phyloP scores from a whole-genome alignment of 2,888 invertebrate species.

The Chalcosyrphus nemorum region DNA sequence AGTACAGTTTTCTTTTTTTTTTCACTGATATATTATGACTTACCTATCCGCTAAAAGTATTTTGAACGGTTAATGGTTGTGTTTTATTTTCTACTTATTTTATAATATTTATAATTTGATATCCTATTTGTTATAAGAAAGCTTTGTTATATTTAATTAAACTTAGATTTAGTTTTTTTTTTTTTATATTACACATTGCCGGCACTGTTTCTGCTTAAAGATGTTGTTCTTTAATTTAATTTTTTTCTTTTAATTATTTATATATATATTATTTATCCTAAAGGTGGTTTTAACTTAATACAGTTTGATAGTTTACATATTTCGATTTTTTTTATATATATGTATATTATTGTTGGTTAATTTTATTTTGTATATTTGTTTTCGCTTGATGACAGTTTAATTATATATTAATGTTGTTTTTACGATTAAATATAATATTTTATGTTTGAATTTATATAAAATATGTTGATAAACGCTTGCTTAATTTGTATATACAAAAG shows the following conservation, averaged over 20 bases:
- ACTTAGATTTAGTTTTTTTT: not conserved
- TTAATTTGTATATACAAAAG: slow-evolving; percentile 13
- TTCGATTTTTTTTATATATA: slow-evolving; percentile 43
- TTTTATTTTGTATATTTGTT: slow-evolving; percentile 25
- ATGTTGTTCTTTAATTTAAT: slow-evolving; percentile 29
- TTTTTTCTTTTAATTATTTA: slow-evolving; percentile 20
- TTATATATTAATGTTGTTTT: slow-evolving; percentile 30
- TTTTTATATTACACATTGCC: slow-evolving; percentile 78
- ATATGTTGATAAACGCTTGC: slow-evolving; percentile 1
- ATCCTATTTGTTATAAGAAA: slow-evolving; percentile 65
- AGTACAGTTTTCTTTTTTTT: slow-evolving; percentile 35
- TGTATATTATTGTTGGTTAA: slow-evolving; percentile 27
- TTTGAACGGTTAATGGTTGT: slow-evolving; percentile 34
- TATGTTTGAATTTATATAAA: slow-evolving; percentile 1
- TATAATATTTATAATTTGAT: slow-evolving; percentile 56
- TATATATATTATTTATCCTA: slow-evolving; percentile 42
- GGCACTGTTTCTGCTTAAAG: slow-evolving; percentile 74
- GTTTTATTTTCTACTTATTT: slow-evolving; percentile 31
- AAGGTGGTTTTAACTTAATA: slow-evolving; percentile 65
- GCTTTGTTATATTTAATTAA: slow-evolving; percentile 45
- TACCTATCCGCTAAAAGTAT: slow-evolving; percentile 41
- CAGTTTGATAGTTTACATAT: slow-evolving; percentile 57
- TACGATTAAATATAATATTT: slow-evolving; percentile 18
- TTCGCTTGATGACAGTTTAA: slow-evolving; percentile 28
- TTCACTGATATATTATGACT: slow-evolving; percentile 37